Percentiles rank a stretch among this genome's conserved stretches.
Evolutionary conservation across 2,888 invertebrate species (phyloP).

Genomic region (Parapristionchus giblindavisi): DNA sequence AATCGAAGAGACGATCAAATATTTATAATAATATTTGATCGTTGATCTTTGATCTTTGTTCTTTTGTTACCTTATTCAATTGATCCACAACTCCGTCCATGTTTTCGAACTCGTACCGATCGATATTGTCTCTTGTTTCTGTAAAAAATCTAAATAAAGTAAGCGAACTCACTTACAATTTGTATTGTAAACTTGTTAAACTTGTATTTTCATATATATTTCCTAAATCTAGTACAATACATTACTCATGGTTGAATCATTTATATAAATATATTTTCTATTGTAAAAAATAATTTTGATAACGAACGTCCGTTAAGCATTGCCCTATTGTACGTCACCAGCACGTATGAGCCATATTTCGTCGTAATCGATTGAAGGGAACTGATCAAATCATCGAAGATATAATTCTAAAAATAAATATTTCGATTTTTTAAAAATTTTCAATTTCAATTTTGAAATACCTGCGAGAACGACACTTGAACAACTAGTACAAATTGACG

Average conservation of each 20-base stretch:
- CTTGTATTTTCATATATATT: no score
- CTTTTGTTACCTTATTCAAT: slow-evolving; percentile 13
- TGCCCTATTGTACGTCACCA: slow-evolving; percentile 31
- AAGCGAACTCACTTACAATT: no score
- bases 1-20: no score
- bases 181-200: no score
- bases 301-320: slow-evolving; percentile 14
- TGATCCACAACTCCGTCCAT: slow-evolving; percentile 18
- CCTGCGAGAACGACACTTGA: slow-evolving; percentile 27
- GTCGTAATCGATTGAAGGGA: slow-evolving; percentile 4
- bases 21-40: no score
- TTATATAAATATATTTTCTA: no score
- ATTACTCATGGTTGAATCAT: no score
- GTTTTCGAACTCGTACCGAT: background rate
- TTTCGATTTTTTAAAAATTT: background rate
- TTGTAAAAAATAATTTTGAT: background rate
- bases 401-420: slow-evolving; percentile 1
- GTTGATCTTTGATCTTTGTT: no score
- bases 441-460: slow-evolving; percentile 3
- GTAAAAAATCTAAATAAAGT: background rate
- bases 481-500: slow-evolving; percentile 12
- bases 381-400: slow-evolving; percentile 13
- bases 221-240: no score
- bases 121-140: slow-evolving; percentile 16
- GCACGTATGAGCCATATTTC: slow-evolving; percentile 8